Percentiles rank a stretch among this genome's conserved stretches.
These are phyloP conservation scores for Eurystomus glaucurus DNA, from an alignment of 2,797 vertebrate genomes.

Conservation along the genomic window DNA sequence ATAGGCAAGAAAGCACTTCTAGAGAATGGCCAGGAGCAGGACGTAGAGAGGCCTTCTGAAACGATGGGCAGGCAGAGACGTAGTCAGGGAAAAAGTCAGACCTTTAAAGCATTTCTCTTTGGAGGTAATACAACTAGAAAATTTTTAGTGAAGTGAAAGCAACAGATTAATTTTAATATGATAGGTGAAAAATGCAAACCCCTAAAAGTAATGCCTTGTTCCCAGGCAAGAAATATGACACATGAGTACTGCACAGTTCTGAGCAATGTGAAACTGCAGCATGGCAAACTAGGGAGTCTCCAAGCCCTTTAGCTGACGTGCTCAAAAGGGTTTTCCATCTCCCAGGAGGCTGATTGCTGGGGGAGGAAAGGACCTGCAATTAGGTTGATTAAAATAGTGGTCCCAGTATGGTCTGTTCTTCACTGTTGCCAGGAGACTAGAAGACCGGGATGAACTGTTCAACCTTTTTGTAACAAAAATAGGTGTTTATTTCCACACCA, in stretches of 20 bases:
- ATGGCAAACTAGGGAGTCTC: neutral
- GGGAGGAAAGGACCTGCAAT: constrained; percentile 57
- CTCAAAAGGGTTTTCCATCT: constrained; percentile 41
- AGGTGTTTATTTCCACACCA: neutral
- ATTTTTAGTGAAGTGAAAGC: neutral
- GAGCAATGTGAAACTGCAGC: neutral
- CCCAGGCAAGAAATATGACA: neutral
- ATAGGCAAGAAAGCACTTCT: neutral
- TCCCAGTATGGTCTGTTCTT: constrained; percentile 57
- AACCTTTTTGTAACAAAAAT: constrained; percentile 51
- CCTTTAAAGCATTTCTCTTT: neutral
- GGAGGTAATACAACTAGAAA: neutral
- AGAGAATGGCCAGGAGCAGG: neutral
- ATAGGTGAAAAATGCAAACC: neutral
- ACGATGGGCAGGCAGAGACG: neutral
- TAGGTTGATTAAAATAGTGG: constrained; percentile 70
- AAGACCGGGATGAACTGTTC: constrained; percentile 33
- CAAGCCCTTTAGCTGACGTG: neutral
- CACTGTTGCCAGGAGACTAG: constrained; percentile 67
- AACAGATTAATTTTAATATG: neutral
- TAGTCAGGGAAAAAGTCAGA: neutral
- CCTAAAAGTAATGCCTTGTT: neutral
- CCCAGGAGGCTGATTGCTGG: constrained; percentile 42
- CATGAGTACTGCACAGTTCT: neutral
- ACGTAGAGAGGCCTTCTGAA: neutral